These are phyloP conservation scores for Bubo blakistoni DNA, from an alignment of 2,113 vertebrate species.

Conservation along the genomic window DNA sequence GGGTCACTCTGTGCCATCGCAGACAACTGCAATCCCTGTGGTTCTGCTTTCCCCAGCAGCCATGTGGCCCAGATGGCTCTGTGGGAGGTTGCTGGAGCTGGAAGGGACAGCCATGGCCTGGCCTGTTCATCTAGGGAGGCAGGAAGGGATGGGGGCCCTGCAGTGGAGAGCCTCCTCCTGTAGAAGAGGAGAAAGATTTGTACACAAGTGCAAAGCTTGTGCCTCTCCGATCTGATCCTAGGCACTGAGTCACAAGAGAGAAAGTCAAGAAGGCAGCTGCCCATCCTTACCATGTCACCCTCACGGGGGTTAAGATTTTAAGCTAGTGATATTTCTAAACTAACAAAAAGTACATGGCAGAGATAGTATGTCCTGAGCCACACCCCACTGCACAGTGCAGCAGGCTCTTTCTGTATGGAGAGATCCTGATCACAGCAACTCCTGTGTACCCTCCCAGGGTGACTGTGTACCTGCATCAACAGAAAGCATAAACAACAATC, in stretches of 20 bases:
- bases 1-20: not conserved
- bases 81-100: not conserved
- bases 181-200: not conserved
- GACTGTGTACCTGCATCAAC: not conserved
- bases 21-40: not conserved
- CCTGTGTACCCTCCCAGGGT: not conserved
- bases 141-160: not conserved
- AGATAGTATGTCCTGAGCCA: not conserved
- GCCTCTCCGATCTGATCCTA: not conserved
- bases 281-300: not conserved
- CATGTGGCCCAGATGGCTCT: fast-evolving
- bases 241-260: not conserved
- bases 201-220: not conserved
- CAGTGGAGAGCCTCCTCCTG: not conserved
- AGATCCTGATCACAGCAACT: not conserved
- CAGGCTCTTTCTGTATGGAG: not conserved
- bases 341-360: not conserved
- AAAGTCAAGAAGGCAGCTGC: not conserved
- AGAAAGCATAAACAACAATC: not conserved
- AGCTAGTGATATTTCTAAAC: not conserved
- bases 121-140: not conserved
- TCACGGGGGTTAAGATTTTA: not conserved
- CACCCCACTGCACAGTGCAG: not conserved
- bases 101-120: not conserved
- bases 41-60: not conserved